Evolutionary conservation across 1,140 invertebrate species (phyloP).

Genomic region (Trichogramma pretiosum): DNA sequence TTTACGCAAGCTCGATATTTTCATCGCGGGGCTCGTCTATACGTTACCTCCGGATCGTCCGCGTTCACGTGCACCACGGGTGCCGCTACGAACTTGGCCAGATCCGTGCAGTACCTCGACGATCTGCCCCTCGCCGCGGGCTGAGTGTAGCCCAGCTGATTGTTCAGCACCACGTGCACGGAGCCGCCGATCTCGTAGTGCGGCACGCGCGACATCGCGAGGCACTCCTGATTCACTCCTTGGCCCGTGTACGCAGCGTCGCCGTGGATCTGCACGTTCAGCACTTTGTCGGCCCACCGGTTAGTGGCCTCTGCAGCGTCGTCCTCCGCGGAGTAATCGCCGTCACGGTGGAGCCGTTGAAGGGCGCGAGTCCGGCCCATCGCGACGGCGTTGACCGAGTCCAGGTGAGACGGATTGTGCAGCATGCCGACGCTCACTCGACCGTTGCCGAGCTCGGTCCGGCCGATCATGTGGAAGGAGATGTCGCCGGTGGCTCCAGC

Average conservation of each 20-base stretch:
- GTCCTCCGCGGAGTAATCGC: too few relatives aligned
- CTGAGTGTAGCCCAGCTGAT: conserved; percentile 65
- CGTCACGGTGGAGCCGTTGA: too few relatives aligned
- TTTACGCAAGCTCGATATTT: too few relatives aligned
- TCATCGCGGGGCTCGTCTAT: background rate
- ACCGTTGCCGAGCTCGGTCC: conserved; percentile 41
- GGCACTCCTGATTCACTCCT: conserved; percentile 82
- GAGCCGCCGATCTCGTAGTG: conserved; percentile 81
- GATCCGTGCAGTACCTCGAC: conserved; percentile 61
- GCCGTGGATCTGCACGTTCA: conserved; percentile 76
- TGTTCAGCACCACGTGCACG: conserved; percentile 85
- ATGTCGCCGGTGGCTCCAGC: conserved; percentile 83
- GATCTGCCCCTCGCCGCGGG: too few relatives aligned
- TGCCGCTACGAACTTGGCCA: conserved; percentile 77
- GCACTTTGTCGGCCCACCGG: conserved; percentile 47
- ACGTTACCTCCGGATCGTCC: conserved; percentile 53
- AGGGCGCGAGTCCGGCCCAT: conserved; percentile 76
- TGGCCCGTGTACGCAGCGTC: conserved; percentile 85
- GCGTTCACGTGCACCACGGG: conserved; percentile 93
- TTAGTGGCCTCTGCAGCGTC: conserved; percentile 70
- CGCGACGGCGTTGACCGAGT: conserved; percentile 78
- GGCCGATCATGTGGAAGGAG: background rate
- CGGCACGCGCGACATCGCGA: conserved; percentile 76
- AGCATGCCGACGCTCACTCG: conserved; percentile 74
- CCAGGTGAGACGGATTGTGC: conserved; percentile 86